phyloP scores from a whole-genome alignment of 2,113 vertebrate genomes.

The Prunella himalayana region DNA sequence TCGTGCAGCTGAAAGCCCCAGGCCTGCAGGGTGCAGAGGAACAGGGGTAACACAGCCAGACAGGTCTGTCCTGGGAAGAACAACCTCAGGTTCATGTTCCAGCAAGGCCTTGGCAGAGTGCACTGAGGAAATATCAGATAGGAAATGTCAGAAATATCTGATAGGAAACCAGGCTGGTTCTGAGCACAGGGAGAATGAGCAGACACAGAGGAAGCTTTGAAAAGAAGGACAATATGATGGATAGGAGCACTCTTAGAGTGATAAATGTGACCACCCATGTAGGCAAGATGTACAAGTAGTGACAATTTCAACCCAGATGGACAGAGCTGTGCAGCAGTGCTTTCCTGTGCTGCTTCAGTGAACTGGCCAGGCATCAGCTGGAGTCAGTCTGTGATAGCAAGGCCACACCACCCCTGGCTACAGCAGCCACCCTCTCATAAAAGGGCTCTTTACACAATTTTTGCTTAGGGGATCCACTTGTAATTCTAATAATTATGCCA shows the following conservation, averaged over 20 bases:
- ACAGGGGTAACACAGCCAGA: background rate
- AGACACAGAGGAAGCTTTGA: background rate
- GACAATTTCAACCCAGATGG: background rate
- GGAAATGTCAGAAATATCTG: background rate
- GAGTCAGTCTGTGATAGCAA: background rate
- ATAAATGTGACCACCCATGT: background rate
- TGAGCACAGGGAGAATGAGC: background rate
- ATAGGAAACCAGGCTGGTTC: background rate
- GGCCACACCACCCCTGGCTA: background rate
- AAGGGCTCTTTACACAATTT: background rate
- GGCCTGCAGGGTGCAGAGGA: background rate
- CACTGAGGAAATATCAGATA: background rate
- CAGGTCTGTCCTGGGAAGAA: background rate
- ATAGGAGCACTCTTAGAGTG: background rate
- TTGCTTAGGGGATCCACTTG: background rate
- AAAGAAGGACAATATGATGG: background rate
- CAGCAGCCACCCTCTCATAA: background rate
- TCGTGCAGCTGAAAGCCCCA: background rate
- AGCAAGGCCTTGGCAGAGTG: background rate
- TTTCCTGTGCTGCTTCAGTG: background rate
- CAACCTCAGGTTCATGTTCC: background rate
- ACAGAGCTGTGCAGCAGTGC: background rate
- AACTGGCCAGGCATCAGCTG: background rate
- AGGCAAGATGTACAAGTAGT: background rate
- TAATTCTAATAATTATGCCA: background rate